A percentile compares a stretch with the other conserved stretches of the same genome.
Conservation (phyloP, 2,797 vertebrate genomes). For the Taeniopygia guttata region DNA sequence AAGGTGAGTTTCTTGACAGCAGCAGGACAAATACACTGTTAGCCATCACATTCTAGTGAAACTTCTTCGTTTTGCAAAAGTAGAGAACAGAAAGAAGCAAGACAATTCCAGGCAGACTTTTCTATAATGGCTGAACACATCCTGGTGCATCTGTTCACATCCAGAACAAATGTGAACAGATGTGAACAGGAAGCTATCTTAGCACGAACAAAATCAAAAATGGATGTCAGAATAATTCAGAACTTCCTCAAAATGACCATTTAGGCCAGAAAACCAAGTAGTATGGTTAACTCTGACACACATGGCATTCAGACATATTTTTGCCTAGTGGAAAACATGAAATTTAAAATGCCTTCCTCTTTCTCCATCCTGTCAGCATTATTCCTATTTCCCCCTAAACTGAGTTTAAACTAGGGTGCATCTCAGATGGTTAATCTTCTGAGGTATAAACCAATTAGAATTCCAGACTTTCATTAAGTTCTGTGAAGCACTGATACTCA, state of each 20-base stretch:
- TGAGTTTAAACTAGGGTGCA: background rate
- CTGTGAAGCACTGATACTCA: background rate
- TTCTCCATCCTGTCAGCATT: background rate
- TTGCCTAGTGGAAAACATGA: background rate
- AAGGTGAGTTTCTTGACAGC: background rate
- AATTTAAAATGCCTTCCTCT: background rate
- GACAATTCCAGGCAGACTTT: background rate
- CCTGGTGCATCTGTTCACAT: background rate
- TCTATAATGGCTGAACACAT: background rate
- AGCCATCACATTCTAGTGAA: background rate
- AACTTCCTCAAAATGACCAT: background rate
- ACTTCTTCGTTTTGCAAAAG: background rate
- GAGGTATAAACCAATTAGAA: background rate
- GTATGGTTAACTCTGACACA: background rate
- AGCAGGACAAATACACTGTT: background rate
- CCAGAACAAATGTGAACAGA: too few relatives aligned
- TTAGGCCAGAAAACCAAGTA: background rate
- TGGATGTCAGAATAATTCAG: background rate
- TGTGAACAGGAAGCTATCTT: background rate
- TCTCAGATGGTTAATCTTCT: background rate
- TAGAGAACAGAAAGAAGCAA: background rate
- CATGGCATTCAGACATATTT: background rate
- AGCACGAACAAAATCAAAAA: background rate
- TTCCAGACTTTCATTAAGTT: background rate
- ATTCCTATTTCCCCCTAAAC: background rate